phyloP scores from a whole-genome alignment of 2,888 invertebrate species.

The Amblyteles armatorius region DNA sequence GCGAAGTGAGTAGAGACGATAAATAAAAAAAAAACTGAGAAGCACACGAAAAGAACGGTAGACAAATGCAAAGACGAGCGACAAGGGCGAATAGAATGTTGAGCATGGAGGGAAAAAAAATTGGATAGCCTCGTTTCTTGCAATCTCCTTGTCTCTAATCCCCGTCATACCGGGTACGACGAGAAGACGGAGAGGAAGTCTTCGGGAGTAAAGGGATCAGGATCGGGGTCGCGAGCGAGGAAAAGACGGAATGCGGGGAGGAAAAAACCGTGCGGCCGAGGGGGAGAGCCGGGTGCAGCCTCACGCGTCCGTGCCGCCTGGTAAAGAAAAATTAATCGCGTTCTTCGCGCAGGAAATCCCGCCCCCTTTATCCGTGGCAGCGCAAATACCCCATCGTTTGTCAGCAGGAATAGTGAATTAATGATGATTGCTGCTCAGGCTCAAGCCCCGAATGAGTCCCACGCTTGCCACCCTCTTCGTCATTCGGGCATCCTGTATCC shows the following conservation, averaged over 20 bases:
- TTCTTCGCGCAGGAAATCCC: conserved; percentile 80
- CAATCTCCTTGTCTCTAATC: neutral
- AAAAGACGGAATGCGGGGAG: conserved; percentile 71
- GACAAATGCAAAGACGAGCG: conserved; percentile 47
- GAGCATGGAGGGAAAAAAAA: conserved; percentile 19
- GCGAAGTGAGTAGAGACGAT: conserved; percentile 7
- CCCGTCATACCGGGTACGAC: conserved; percentile 9
- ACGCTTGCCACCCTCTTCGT: conserved; percentile 73
- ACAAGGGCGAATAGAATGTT: conserved; percentile 58
- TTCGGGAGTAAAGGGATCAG: conserved; percentile 14
- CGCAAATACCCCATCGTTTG: conserved; percentile 81
- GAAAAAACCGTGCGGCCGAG: conserved; percentile 74
- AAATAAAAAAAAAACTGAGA: conserved; percentile 14
- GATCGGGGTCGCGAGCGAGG: conserved; percentile 9
- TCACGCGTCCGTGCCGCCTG: conserved; percentile 9
- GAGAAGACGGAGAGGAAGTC: conserved; percentile 24
- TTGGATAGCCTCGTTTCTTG: conserved; percentile 28
- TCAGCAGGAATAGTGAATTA: conserved; percentile 83
- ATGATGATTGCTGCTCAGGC: conserved; percentile 81
- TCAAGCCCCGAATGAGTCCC: conserved; percentile 76
- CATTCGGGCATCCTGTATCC: conserved; percentile 59
- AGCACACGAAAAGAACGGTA: conserved; percentile 14
- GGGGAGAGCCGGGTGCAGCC: conserved; percentile 68
- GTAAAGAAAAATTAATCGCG: conserved; percentile 82
- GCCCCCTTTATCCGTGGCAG: conserved; percentile 80